Base-by-base conservation (phyloP, 2,888 invertebrate genomes). In the Drosophila sordidula region DNA sequence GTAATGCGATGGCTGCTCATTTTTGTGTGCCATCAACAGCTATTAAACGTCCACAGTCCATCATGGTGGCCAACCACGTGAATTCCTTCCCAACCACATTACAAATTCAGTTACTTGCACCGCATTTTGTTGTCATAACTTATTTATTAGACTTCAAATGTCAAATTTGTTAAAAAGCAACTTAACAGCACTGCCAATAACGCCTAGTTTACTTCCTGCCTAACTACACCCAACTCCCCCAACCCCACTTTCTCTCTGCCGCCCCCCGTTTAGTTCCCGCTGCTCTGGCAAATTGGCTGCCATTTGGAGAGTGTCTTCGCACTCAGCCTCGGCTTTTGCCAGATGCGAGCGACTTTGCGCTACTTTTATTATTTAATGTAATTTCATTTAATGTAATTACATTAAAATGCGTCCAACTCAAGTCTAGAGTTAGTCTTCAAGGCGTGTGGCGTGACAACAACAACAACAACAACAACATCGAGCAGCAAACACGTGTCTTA, bases 91-190 rank as follows among this genome's bases (percentile, higher is more conserved):
- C 41, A 39, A 39, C 14, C 14, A 38, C 46, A 56, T 61, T 49
- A 32, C 46, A 59, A 59, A 59, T 69, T 72, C 75, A 79, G 45
- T 54, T 47, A 45, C 52, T 62, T 61, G 67, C 29, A 29, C 70
- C 78, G 54, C 63, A 85, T 63, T 80, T 71, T 62, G 75, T 70
- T 73, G 69, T 83, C 72, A 87, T 84, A 87, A 87, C 69, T 83
- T 82, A 87, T 87, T 87, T 87, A 82, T 80, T 75, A 58, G 72
- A 82, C 78, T 70, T 82, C 78, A 83, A 84, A 87, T 82, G 87
- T 87, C 87, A 84, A 83, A 82, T 75, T 74, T 65, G 80, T 66
- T 78, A 63, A 63, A 80, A 73, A 83, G 73, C 76, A 70, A 80
- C 71, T 61, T 69, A 54, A 69, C 64, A 51, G 50, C 55, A 18